Conservation (phyloP, 2,113 vertebrate species). For the Oncorhynchus clarkii region DNA sequence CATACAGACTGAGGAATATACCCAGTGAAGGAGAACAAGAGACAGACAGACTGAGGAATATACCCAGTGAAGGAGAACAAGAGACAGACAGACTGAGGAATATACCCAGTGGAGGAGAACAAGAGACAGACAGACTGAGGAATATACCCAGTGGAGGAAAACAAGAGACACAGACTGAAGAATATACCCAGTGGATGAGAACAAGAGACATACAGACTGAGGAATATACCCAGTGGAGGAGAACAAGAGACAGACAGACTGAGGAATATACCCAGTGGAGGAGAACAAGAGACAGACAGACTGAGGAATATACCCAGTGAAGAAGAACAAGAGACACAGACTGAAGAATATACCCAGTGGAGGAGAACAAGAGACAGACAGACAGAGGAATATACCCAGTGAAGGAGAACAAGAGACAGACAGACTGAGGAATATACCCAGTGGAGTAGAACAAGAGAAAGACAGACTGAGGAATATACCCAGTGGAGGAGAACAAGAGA, state of each 20-base stretch:
- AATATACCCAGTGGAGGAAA: slow-evolving; percentile 18
- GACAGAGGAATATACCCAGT: no score
- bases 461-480: no score
- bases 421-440: no score
- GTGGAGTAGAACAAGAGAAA: no score
- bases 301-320: background rate
- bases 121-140: slow-evolving; percentile 14
- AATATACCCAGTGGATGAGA: background rate
- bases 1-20: no score
- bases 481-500: no score
- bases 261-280: background rate
- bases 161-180: background rate
- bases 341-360: background rate
- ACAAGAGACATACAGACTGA: background rate
- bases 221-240: background rate
- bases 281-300: background rate
- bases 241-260: background rate
- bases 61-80: slow-evolving; percentile 4
- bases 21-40: slow-evolving; percentile 4
- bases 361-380: background rate
- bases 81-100: no score
- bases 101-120: slow-evolving; percentile 3
- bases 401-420: no score
- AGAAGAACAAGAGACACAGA: background rate
- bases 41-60: no score